Conservation (phyloP, 2,888 invertebrate genomes). For the Raillietiella orientalis region DNA sequence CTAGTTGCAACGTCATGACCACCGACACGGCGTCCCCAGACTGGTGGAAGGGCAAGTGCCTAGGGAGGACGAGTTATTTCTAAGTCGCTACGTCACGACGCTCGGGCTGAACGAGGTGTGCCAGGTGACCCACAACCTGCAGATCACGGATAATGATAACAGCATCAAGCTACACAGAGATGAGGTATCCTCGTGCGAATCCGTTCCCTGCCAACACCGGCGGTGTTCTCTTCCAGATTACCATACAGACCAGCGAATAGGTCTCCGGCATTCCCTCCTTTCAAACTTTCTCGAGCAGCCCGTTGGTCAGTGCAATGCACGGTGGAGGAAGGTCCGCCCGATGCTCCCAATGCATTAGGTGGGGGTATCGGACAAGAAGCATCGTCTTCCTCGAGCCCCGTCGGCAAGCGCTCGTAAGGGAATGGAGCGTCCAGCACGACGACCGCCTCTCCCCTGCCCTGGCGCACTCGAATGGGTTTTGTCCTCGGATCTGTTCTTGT, state of each 20-base stretch:
- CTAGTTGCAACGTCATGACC: conserved; percentile 64
- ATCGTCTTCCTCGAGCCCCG: too few species aligned
- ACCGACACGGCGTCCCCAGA: conserved; percentile 78
- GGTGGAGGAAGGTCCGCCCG: too few species aligned
- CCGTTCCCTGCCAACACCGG: neutral
- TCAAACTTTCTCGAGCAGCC: too few species aligned
- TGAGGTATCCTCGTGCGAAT: conserved; percentile 20
- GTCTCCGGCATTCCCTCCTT: conserved; percentile 71
- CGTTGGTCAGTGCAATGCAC: too few species aligned
- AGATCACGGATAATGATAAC: conserved; percentile 48
- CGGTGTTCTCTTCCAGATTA: conserved; percentile 23
- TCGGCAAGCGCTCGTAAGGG: too few species aligned
- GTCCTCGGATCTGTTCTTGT: too few species aligned
- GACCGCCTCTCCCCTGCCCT: too few species aligned
- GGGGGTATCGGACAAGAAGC: too few species aligned
- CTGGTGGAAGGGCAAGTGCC: conserved; percentile 90
- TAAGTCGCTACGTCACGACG: conserved; percentile 73
- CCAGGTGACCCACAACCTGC: conserved; percentile 52
- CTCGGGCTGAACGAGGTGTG: conserved; percentile 61
- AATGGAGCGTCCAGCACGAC: too few species aligned
- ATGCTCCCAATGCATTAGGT: too few species aligned
- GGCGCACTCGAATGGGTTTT: too few species aligned
- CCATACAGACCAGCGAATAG: conserved; percentile 65
- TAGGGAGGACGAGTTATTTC: conserved; percentile 74
- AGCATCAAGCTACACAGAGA: conserved; percentile 53